Conservation (phyloP, 1,140 invertebrate genomes). For the Conus betulinus region DNA sequence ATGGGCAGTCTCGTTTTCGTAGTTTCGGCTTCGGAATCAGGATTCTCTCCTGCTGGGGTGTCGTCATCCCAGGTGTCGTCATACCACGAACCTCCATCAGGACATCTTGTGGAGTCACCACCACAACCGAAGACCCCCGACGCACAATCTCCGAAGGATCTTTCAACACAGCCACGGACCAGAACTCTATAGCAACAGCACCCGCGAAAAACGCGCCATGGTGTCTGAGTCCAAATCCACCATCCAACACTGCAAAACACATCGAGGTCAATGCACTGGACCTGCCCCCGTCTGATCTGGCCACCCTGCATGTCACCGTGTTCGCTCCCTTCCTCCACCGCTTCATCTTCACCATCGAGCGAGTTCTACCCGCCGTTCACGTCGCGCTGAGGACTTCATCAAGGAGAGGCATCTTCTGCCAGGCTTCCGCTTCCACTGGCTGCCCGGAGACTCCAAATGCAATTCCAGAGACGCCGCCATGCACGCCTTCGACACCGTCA, state of each 20-base stretch:
- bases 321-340: conserved; percentile 25
- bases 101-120: not conserved
- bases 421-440: conserved; percentile 50
- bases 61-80: not conserved
- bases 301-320: conserved; percentile 35
- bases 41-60: not conserved
- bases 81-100: not conserved
- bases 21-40: not conserved
- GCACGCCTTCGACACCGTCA: conserved; percentile 66
- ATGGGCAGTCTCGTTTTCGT: not conserved
- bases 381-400: conserved; percentile 43
- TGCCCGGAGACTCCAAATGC: conserved; percentile 68
- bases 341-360: conserved; percentile 46
- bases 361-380: conserved; percentile 54
- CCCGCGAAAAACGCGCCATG: not conserved
- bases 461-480: conserved; percentile 70
- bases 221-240: not conserved
- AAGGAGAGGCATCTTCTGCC: conserved; percentile 24
- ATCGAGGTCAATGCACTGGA: not conserved
- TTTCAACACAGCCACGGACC: no score
- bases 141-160: not conserved
- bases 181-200: not conserved
- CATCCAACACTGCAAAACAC: not conserved
- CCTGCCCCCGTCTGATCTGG: no score
- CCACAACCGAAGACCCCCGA: not conserved